Evolutionary conservation across 2,113 vertebrate genomes (phyloP).

Genomic region (Cynoglossus semilaevis): DNA sequence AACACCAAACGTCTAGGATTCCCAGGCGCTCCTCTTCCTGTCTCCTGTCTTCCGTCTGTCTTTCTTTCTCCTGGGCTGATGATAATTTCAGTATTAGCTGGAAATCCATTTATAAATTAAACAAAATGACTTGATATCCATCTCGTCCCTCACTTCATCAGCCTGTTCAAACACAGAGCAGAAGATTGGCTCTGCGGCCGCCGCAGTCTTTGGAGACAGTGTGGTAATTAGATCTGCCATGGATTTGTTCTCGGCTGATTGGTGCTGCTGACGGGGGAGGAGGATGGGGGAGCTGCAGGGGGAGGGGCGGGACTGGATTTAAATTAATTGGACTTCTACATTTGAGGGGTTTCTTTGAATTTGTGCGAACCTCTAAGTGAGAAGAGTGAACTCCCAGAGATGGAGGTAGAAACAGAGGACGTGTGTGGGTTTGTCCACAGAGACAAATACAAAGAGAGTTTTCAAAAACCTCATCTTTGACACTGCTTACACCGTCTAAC

Average conservation of each 20-base stretch:
- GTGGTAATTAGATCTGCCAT: slow-evolving; percentile 99
- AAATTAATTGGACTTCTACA: slow-evolving; percentile 99
- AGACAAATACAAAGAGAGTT: not conserved
- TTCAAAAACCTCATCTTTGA: too few relatives aligned
- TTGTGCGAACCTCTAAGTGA: slow-evolving; percentile 43
- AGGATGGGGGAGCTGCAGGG: too few relatives aligned
- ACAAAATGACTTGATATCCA: slow-evolving; percentile 99
- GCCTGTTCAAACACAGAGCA: slow-evolving; percentile 97
- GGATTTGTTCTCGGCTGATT: slow-evolving; percentile 98
- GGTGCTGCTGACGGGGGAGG: slow-evolving; percentile 48
- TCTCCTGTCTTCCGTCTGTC: not conserved
- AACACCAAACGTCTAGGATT: slow-evolving; percentile 34
- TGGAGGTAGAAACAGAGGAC: slow-evolving; percentile 2
- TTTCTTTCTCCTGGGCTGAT: slow-evolving; percentile 61
- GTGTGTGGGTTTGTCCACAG: not conserved
- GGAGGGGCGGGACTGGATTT: slow-evolving; percentile 74
- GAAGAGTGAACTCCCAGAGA: not conserved
- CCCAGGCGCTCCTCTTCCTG: slow-evolving; percentile 27
- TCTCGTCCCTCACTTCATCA: slow-evolving; percentile 99
- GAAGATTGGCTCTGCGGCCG: slow-evolving; percentile 95
- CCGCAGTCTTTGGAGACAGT: slow-evolving; percentile 92
- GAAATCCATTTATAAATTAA: slow-evolving; percentile 99
- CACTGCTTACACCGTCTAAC: too few relatives aligned
- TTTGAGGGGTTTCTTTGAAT: slow-evolving; percentile 86
- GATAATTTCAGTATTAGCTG: slow-evolving; percentile 99